Conservation (phyloP, 2,888 invertebrate genomes). For the Dicyrtoma fusca region DNA sequence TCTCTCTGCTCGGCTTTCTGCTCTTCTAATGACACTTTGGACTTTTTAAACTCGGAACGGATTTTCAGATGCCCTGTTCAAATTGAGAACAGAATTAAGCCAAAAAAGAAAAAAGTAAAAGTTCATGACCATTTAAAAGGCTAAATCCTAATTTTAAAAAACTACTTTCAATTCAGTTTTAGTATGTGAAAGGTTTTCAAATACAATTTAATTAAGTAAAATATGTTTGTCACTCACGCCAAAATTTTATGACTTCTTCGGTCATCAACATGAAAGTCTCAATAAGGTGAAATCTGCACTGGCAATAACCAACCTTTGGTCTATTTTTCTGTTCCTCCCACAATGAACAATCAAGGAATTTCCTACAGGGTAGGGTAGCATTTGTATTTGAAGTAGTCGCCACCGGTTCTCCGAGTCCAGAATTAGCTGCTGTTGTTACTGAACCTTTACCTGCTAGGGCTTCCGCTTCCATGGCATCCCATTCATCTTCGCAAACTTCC, state of each 20-base stretch:
- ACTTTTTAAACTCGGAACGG: background rate
- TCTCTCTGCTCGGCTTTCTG: background rate
- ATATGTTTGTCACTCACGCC: constrained; percentile 18
- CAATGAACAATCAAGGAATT: constrained; percentile 19
- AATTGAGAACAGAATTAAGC: too few species aligned
- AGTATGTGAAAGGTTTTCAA: too few species aligned
- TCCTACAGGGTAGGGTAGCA: background rate
- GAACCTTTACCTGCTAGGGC: background rate
- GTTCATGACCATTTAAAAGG: background rate
- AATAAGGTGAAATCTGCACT: constrained; percentile 21
- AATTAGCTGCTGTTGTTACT: too few species aligned
- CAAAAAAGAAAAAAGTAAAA: background rate
- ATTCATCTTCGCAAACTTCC: background rate
- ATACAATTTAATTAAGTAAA: background rate
- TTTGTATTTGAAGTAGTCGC: background rate
- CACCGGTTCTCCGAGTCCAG: too few species aligned
- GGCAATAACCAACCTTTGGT: background rate
- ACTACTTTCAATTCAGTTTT: background rate
- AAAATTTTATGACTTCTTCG: constrained; percentile 16
- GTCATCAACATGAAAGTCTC: constrained; percentile 32
- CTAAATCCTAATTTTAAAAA: background rate
- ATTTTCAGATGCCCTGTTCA: constrained; percentile 20
- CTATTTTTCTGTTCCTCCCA: constrained; percentile 25
- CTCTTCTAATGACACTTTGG: background rate
- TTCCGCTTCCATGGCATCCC: constrained; percentile 2